Evolutionary conservation across 2,797 vertebrate genomes (phyloP).

Genomic region (Phrynocephalus forsythii): DNA sequence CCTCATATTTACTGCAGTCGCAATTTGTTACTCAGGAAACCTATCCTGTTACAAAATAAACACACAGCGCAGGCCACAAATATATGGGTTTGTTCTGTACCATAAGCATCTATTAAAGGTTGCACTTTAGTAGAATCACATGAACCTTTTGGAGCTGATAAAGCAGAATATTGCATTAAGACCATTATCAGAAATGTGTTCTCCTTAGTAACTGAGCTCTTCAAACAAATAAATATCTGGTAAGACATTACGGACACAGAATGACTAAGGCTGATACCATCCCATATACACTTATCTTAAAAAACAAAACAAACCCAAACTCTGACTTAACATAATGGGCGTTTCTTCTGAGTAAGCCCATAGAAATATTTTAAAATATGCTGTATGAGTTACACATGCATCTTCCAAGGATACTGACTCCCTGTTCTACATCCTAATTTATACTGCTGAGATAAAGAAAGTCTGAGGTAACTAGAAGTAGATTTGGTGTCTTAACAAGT

Average conservation of each 20-base stretch:
- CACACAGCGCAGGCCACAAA: background rate
- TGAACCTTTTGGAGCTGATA: background rate
- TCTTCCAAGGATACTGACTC: too few species aligned
- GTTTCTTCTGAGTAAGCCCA: background rate
- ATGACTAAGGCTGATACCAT: background rate
- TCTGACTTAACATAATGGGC: background rate
- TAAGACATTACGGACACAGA: background rate
- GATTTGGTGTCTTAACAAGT: too few species aligned
- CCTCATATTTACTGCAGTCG: background rate
- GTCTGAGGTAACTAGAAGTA: too few species aligned
- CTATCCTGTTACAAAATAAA: slow-evolving; percentile 11
- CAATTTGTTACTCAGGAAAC: slow-evolving; percentile 8
- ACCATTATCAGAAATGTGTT: background rate
- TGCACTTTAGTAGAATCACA: background rate
- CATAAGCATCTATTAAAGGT: background rate
- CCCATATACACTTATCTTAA: background rate
- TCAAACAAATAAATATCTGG: background rate
- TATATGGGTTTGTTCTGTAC: background rate
- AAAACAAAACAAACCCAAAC: background rate
- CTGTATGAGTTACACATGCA: too few species aligned
- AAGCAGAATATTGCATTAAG: background rate
- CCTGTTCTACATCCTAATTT: too few species aligned
- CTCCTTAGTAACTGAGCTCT: background rate
- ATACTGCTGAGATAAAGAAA: too few species aligned
- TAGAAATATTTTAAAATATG: background rate